phyloP scores from a whole-genome alignment of 35 echinoderm and acorn worm species.

The Acanthaster planci region DNA sequence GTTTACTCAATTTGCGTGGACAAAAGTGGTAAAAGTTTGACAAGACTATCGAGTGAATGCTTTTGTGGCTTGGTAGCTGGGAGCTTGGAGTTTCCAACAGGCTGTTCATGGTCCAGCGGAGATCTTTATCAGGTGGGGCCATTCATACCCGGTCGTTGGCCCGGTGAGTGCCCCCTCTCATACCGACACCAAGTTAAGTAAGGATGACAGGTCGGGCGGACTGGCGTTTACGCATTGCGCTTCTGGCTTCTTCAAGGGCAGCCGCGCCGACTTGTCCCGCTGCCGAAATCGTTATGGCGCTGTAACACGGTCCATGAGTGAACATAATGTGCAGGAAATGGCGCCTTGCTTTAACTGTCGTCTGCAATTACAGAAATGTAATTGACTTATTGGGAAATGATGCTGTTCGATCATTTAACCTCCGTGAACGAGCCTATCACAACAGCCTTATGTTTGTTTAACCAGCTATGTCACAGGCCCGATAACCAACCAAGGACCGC shows the following conservation, averaged over 20 bases:
- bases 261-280: background rate
- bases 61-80: background rate
- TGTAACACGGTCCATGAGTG: no score
- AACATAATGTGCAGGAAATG: no score
- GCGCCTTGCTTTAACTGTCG: no score
- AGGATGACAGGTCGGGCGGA: slow-evolving; percentile 8
- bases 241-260: slow-evolving; percentile 1
- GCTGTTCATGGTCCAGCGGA: slow-evolving; percentile 3
- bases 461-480: no score
- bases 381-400: no score
- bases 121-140: slow-evolving; percentile 13
- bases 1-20: background rate
- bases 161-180: background rate
- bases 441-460: no score
- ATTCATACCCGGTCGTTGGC: slow-evolving; percentile 2
- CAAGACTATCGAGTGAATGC: background rate
- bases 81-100: background rate
- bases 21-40: background rate
- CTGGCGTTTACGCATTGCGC: background rate
- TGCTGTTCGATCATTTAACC: no score
- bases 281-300: no score
- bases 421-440: no score
- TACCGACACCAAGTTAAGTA: background rate
- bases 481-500: no score
- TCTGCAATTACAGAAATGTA: no score